Evolutionary conservation across 2,888 invertebrate genomes (phyloP).

Genomic region (Dicyrtoma fusca): DNA sequence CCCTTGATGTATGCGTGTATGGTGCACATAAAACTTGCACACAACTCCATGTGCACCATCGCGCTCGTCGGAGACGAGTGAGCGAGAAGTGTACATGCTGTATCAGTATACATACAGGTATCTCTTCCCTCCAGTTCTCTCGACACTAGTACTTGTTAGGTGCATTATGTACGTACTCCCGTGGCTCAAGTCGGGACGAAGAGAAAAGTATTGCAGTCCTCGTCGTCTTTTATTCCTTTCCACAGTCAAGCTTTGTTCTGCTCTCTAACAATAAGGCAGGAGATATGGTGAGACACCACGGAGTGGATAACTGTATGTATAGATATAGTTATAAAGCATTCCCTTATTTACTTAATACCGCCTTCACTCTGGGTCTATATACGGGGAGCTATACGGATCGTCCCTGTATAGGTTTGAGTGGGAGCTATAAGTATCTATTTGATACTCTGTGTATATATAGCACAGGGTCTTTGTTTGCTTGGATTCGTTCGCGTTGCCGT

Average conservation of each 20-base stretch:
- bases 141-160: no score
- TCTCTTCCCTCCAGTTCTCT: no score
- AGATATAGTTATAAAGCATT: not conserved
- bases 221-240: conserved; percentile 14
- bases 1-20: no score
- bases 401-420: not conserved
- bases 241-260: not conserved
- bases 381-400: not conserved
- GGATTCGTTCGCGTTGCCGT: conserved; percentile 29
- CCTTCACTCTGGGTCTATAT: not conserved
- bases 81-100: no score
- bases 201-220: conserved; percentile 15
- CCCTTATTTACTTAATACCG: not conserved
- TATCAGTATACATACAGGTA: no score
- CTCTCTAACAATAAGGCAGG: not conserved
- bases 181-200: no score
- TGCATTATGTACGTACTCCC: no score
- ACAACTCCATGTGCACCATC: no score
- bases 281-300: no score
- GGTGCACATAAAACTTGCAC: no score
- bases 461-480: conserved; percentile 10
- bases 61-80: no score
- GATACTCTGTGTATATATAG: not conserved
- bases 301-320: not conserved
- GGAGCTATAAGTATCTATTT: no score